Percentiles rank a stretch among this genome's conserved stretches.
phyloP scores from a whole-genome alignment of 2,113 vertebrate genomes.

The Notiomystis cincta region DNA sequence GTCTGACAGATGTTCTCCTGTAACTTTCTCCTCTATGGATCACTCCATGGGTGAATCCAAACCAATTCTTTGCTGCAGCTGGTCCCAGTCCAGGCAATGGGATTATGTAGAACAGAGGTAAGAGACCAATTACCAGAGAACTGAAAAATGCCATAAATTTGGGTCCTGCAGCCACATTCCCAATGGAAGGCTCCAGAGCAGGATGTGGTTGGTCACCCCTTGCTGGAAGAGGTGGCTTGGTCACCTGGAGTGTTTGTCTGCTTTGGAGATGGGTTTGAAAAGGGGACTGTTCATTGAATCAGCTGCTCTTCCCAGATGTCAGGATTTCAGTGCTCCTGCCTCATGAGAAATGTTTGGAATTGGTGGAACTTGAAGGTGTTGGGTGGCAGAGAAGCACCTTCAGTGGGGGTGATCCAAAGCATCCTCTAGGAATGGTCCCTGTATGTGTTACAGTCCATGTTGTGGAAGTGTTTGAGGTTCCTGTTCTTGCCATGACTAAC shows the following conservation, averaged over 20 bases:
- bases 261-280: not conserved
- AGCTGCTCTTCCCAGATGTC: not conserved
- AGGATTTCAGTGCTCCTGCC: not conserved
- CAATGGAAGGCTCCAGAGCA: not conserved
- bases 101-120: not conserved
- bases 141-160: not conserved
- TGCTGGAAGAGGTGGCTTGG: not conserved
- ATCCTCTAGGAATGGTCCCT: not conserved
- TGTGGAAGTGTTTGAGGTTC: not conserved
- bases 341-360: rapidly evolving
- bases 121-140: not conserved
- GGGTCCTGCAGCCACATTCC: not conserved
- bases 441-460: rapidly evolving
- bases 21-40: not conserved
- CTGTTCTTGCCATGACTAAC: not conserved
- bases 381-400: not conserved
- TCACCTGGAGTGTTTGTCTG: not conserved
- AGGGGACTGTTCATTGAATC: not conserved
- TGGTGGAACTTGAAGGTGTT: not conserved
- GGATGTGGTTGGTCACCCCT: not conserved
- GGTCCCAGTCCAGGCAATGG: not conserved
- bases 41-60: not conserved
- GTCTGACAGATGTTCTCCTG: not conserved
- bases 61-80: not conserved
- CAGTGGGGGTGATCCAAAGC: not conserved